Percentiles rank a stretch among this genome's conserved stretches.
Conservation (phyloP, 2,888 invertebrate genomes). For the Acronicta alni region DNA sequence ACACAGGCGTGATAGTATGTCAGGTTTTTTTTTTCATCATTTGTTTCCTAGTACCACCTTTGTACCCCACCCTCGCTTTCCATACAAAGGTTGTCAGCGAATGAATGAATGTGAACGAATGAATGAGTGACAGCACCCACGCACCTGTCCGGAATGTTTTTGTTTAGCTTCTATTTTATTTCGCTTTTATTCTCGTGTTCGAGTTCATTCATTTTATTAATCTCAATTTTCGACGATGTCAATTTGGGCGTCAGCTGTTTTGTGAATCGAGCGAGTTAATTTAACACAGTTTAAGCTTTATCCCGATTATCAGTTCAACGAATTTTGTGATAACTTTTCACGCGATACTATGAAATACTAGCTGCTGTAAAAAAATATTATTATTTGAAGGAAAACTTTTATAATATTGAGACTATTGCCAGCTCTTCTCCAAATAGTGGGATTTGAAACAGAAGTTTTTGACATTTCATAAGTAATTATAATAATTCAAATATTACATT, state of each 20-base stretch:
- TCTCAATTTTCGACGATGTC: slow-evolving; percentile 1
- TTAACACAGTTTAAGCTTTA: neutral
- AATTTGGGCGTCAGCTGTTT: slow-evolving; percentile 1
- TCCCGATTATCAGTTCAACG: no score
- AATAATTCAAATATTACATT: no score
- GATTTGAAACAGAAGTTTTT: no score
- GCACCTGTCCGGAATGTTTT: slow-evolving; percentile 10
- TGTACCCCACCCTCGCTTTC: neutral
- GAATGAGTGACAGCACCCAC: slow-evolving; percentile 9
- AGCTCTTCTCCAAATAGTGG: no score
- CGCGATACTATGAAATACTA: no score
- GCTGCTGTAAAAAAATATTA: no score
- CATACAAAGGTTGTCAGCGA: slow-evolving; percentile 4
- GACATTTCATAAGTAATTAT: no score
- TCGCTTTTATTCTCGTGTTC: slow-evolving; percentile 10
- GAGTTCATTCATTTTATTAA: slow-evolving; percentile 13
- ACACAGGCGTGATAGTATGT: no score
- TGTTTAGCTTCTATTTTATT: slow-evolving; percentile 1
- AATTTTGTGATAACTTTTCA: no score
- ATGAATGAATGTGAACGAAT: slow-evolving; percentile 9
- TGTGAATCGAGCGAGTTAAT: neutral
- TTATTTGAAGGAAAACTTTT: no score
- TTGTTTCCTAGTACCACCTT: slow-evolving; percentile 1
- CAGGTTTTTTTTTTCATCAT: no score
- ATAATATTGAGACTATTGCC: no score